phyloP scores from a whole-genome alignment of 2,113 vertebrate species.

The Synodontis membranacea region DNA sequence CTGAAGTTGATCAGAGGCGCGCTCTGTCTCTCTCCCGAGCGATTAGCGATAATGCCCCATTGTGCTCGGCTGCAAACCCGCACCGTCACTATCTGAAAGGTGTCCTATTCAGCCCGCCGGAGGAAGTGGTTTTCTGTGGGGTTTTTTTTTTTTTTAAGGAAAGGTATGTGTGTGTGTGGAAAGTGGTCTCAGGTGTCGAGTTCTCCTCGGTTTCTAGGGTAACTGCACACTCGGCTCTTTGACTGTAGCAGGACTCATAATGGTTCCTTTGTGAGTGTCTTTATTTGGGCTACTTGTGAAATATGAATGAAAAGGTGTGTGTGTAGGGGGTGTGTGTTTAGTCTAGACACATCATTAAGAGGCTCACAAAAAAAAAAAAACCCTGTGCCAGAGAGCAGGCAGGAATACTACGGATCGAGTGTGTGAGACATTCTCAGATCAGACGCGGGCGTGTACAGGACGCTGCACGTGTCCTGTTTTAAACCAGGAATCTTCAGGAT shows the following conservation, averaged over 20 bases:
- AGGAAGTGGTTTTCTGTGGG: conserved; percentile 57
- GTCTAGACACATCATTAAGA: conserved; percentile 58
- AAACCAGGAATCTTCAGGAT: neutral
- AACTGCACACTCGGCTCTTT: conserved; percentile 69
- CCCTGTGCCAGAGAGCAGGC: conserved; percentile 64
- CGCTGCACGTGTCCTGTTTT: neutral
- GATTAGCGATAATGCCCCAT: conserved; percentile 57
- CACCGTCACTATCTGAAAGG: conserved; percentile 61
- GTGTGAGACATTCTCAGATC: neutral
- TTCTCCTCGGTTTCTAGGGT: conserved; percentile 64
- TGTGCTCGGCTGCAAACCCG: conserved; percentile 60
- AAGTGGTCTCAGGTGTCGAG: conserved; percentile 71
- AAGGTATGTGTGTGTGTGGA: conserved; percentile 53
- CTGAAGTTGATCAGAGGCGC: too few species aligned
- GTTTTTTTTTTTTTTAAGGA: conserved; percentile 53
- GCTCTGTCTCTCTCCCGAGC: neutral
- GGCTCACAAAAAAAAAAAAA: conserved; percentile 22
- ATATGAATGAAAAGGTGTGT: conserved; percentile 50
- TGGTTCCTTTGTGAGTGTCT: conserved; percentile 70
- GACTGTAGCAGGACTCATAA: conserved; percentile 65
- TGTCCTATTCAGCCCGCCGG: conserved; percentile 62
- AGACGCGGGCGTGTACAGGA: neutral
- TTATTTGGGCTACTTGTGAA: conserved; percentile 67
- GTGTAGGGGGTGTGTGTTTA: conserved; percentile 53
- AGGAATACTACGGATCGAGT: neutral